Evolutionary conservation across 2,113 vertebrate genomes (phyloP), one percentile per base, ranked within the genome.

Genomic region (Phalacrocorax aristotelis): DNA sequence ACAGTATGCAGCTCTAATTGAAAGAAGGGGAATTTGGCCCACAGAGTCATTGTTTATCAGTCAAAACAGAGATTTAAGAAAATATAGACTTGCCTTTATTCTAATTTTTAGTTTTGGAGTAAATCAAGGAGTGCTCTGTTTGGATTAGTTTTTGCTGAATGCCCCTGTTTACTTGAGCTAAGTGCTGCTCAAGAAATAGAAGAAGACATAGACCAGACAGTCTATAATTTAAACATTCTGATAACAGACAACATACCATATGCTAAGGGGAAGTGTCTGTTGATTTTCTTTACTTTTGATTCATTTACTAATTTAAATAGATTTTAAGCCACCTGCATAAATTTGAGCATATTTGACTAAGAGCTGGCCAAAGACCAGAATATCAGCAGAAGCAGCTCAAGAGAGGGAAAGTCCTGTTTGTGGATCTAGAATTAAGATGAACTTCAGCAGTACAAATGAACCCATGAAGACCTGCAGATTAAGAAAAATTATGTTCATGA

Each of bases 131-230:
- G 82, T 52, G 16, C 12, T 89, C 22, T 95, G 79, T 95, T 92
- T 94, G 92, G 86, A 93, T 95, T 95, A 94, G 46, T 54, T 96
- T 97, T 95, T 96, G 77, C 76, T 75, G 83, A 90, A 93, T 89
- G 54, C 19, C 48, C 65, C 83, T 95, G 81, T 97, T 96, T 95
- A 94, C 93, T 90, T 93, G 68, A 70, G 71, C 76, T 74, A 86
- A 96, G 93, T 95, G 66, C 87, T 94, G 71, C 42, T 92, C 61
- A 84, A 94, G 95, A 91, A 95, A 92, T 58, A 79, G 82, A 93
- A 86, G 83, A 96, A 81, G 89, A 96, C 83, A 83, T 74, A 93
- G 93, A 96, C 72, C 89, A 94, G 96, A 91, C 87, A 87, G 91
- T 89, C 66, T 91, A 29, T 82, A 94, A 85, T 75, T 96, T 95